A percentile compares a stretch with the other conserved stretches of the same genome.
Conservation (phyloP, 2,888 invertebrate species). For the Lithophane leautieri region DNA sequence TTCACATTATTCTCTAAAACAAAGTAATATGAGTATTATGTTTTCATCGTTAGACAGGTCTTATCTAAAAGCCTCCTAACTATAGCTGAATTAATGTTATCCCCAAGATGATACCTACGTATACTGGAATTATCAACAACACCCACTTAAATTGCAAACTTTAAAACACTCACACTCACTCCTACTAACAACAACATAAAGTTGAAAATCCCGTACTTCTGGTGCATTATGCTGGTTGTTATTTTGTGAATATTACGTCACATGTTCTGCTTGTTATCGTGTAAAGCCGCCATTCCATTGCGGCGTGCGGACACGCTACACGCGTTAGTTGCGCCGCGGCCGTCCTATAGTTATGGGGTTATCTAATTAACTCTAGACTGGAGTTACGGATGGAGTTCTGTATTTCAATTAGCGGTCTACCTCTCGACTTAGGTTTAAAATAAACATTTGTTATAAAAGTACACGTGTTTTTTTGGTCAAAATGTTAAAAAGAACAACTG, state of each 20-base stretch:
- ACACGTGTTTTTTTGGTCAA: not conserved
- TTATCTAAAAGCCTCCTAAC: conserved; percentile 42
- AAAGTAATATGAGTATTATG: conserved; percentile 30
- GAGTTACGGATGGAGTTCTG: not conserved
- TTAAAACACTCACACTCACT: not conserved
- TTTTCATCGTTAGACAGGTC: conserved; percentile 27
- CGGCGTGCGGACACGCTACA: conserved; percentile 28
- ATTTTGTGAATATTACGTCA: conserved; percentile 45
- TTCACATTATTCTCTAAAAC: conserved; percentile 8
- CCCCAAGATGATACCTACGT: conserved; percentile 50
- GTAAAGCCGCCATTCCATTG: conserved; percentile 31
- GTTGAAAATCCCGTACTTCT: not conserved
- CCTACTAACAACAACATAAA: not conserved
- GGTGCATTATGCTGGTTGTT: not conserved
- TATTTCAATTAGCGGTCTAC: conserved; percentile 11
- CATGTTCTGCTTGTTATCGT: conserved; percentile 46
- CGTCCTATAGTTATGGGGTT: conserved; percentile 11
- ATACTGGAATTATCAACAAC: conserved; percentile 43
- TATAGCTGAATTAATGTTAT: conserved; percentile 47
- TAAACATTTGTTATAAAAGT: not conserved
- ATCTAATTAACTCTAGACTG: conserved; percentile 21
- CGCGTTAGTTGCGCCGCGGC: conserved; percentile 19
- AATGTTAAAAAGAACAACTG: not conserved
- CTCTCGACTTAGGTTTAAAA: too few relatives aligned
- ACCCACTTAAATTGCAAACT: conserved; percentile 29